Base-by-base conservation (phyloP, 2,797 vertebrate genomes). In the Pelochelys cantorii region DNA sequence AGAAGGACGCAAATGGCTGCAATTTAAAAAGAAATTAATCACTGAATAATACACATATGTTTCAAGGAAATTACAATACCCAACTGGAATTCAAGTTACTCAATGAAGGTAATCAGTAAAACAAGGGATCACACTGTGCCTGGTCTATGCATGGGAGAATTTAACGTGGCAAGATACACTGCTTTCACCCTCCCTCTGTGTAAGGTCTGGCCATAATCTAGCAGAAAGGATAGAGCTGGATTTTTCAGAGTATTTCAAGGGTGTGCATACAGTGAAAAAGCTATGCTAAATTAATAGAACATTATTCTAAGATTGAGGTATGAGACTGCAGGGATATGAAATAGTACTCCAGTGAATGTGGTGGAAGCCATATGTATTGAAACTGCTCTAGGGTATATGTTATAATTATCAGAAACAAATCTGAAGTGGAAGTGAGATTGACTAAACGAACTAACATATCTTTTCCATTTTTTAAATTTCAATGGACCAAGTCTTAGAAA, bases 1-100 rank as follows among this genome's bases (percentile, higher is more conserved):
- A 88, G 99, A 99, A 93, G 99, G 99, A 86, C 99, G 98, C 88
- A 99, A 98, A 97, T 99, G 98, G 95, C 99, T 99, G 98, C 48
- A 94, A 96, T 56, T 86, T 4, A 2, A 27, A 88, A 93, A 71
- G 42, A 83, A 91, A 53, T 6, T 53, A 85, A 27, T 68, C 5
- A 53, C n/a, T 92, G 78, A 86, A 17, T 34, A 71, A 90, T 90
- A n/a, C 27, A 84, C 52, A 89, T 37, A 9, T 2, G 78, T 77
- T 42, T 48, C 34, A 62, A 53, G 71, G 57, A 86, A 94, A 81
- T 54, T 37, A 17, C 88, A 84, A 34, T 52, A 0, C 75, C 14
- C 34, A 68, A 79, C 1, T 82, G 31, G 17, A 77, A 92, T 80
- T 80, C 15, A 90, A 93, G 81, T 84, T 2, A 37, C 2, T 81